phyloP scores from a whole-genome alignment of 2,888 invertebrate species.

The Netelia inedita region DNA sequence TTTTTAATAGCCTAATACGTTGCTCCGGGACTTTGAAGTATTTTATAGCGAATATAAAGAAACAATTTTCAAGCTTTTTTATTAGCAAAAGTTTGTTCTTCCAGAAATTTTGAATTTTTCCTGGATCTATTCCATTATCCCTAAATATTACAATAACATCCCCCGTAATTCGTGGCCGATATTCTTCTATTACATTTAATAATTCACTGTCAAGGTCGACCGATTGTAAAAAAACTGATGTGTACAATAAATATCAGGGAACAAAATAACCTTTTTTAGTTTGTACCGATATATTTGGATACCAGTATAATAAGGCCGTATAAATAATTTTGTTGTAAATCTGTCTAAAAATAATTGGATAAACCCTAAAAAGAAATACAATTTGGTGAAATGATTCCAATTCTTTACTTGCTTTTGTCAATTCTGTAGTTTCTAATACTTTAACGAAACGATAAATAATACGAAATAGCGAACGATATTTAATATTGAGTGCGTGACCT shows the following conservation, averaged over 20 bases:
- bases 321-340: not conserved
- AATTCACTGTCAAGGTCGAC: too few species aligned
- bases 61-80: not conserved
- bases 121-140: not conserved
- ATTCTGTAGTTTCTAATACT: not conserved
- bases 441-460: not conserved
- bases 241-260: not conserved
- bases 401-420: not conserved
- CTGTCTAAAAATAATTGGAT: not conserved
- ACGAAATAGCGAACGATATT: slow-evolving; percentile 12
- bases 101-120: not conserved
- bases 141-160: too few species aligned
- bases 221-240: too few species aligned
- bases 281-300: too few species aligned
- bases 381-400: not conserved
- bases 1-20: too few species aligned
- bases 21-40: not conserved
- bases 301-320: too few species aligned
- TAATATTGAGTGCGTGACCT: slow-evolving; percentile 52
- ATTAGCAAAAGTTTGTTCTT: not conserved
- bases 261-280: not conserved
- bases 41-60: not conserved
- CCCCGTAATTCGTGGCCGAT: too few species aligned
- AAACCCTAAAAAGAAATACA: not conserved
- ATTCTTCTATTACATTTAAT: too few species aligned